Conservation (phyloP, 2,888 invertebrate genomes). For the Germaria angustata region DNA sequence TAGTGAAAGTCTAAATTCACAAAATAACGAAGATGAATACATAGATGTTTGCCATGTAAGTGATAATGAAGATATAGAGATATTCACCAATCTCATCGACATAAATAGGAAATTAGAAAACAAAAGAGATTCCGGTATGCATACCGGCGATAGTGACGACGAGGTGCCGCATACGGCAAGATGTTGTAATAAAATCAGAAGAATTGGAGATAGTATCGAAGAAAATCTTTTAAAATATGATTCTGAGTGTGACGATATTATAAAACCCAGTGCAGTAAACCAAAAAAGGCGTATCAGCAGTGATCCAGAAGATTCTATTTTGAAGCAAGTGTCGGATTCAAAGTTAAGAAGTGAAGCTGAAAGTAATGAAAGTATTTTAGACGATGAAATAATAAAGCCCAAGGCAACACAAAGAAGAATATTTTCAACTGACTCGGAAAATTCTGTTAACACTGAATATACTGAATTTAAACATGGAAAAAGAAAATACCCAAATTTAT, state of each 20-base stretch:
- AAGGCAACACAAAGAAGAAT: neutral
- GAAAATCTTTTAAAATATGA: no score
- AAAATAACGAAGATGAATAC: conserved; percentile 42
- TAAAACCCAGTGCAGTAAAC: neutral
- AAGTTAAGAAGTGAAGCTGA: neutral
- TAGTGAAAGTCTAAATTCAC: conserved; percentile 34
- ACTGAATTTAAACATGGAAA: neutral
- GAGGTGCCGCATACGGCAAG: neutral
- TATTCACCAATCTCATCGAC: neutral
- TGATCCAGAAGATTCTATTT: neutral
- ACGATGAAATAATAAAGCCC: neutral
- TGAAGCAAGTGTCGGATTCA: neutral
- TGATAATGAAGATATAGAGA: conserved; percentile 41
- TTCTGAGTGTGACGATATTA: no score
- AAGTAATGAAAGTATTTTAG: neutral
- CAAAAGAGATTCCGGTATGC: conserved; percentile 12
- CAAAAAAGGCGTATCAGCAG: neutral
- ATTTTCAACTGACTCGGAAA: neutral
- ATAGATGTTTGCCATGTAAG: conserved; percentile 66
- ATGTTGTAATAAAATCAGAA: neutral
- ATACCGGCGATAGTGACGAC: neutral
- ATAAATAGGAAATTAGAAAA: neutral
- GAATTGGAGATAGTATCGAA: neutral
- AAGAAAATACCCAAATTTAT: neutral
- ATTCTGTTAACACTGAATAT: neutral